Base-by-base conservation (phyloP, 1,140 invertebrate genomes). In the Rhopalosiphum maidis region DNA sequence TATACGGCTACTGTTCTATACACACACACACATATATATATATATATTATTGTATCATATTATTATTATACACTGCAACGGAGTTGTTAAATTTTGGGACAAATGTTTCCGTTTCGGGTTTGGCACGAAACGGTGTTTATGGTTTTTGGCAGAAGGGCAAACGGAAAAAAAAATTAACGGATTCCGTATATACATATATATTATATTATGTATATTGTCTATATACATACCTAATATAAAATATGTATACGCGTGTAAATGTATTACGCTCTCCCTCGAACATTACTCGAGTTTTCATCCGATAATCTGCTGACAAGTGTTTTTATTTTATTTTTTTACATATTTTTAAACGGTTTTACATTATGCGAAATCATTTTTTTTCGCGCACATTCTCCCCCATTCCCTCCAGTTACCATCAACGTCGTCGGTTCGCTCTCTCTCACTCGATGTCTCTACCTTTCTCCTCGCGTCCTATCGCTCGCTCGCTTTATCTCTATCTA, bases 291-390 rank as follows among this genome's bases (percentile, higher is more conserved):
- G 43, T 86, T 86, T 86, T 86, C n/a, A 54, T 85, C 91, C 35
- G 91, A 86, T 93, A 93, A 93, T 90, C 91, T 41, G 91, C 91
- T 93, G 91, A 93, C 91, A 54, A 93, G 91, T 86, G 91, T 85
- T 85, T 86, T 93, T 90, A 54, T 2, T 89, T 89, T 89, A 54
- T 90, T 90, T 90, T 90, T 90, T 88, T 88, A 35, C 35, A n/a
- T n/a, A 37, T 85, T 85, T 46, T 25, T 68, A 90, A 68, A 90
- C 7, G 37, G 48, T 90, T 90, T 92, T 83, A 35, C 91, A 35
- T 82, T 91, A 91, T 46, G 82, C 51, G 25, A 35, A 86, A 55
- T 85, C n/a, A 21, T 48, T 77, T 91, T 91, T 91, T 82, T 60
- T 91, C 25, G 2, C 21, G 0, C 89, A 48, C 30, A 46, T 54